Evolutionary conservation across 2,113 vertebrate genomes (phyloP), one percentile per base, ranked within the genome.

Genomic region (Chaenogobius annularis): DNA sequence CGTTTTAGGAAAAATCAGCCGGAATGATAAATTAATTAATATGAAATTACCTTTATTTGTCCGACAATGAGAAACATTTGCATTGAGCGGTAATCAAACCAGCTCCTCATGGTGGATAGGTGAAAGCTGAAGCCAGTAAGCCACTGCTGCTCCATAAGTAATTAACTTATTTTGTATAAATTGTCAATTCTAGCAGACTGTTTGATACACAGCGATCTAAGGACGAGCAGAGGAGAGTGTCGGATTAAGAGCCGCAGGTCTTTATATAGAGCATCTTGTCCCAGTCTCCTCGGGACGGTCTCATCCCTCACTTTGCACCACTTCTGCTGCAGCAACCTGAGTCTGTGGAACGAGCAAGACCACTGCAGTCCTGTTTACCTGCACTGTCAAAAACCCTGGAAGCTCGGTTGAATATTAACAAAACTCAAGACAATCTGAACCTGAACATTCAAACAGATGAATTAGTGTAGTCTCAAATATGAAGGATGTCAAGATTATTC

Each of bases 351-450:
- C 72, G 52, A 19, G 15, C 81, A 48, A 58, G 63, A 66, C 77
- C 81, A 84, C 76, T 89, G 47, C 56, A 63, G 75, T 80, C 75
- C 64, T 82, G 74, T 48, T 64, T 86, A 68, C 72, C 66, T 54
- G 55, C 83, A 83, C 64, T 69, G 43, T 74, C 26, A 31, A 4
- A 31, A 31, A 31, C 26, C 4, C 26, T 31, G 26, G 26, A 86
- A 79, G 78, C 80, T 70, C 58, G 7, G 23, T 26, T 58, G 11
- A 23, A 58, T 23, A 31, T 23, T 52, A n/a, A 52, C 7, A 8
- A 52, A 9, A 2, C 50, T 50, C 7, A 50, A 50, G 4, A 31
- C 26, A 31, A 31, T 31, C 26, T 31, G 26, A 31, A 31, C 26
- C 26, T 31, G 26, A 50, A 50, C 48, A 52, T 52, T 52, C 17